Evolutionary conservation across 1,140 invertebrate genomes (phyloP).

Genomic region (Papilio polytes): DNA sequence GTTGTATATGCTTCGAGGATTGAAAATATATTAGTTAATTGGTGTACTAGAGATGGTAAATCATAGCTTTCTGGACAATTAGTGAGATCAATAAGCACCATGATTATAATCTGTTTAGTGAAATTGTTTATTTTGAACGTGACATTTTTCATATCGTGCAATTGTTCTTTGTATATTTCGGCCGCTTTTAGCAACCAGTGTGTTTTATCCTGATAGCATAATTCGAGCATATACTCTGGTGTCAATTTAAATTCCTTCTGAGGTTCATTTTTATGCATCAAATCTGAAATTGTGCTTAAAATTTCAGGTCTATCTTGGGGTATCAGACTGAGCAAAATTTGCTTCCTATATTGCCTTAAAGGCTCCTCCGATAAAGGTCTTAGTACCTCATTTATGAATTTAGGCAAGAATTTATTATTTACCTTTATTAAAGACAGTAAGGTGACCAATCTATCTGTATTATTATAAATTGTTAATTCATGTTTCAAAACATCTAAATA

Average conservation of each 20-base stretch:
- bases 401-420: conserved; percentile 59
- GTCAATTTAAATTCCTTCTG: conserved; percentile 74
- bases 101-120: conserved; percentile 79
- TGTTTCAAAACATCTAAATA: conserved; percentile 68
- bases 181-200: conserved; percentile 81
- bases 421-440: conserved; percentile 69
- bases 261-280: conserved; percentile 70
- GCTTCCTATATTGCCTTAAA: conserved; percentile 72
- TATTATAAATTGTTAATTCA: conserved; percentile 61
- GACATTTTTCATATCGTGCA: conserved; percentile 76
- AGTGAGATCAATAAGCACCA: conserved; percentile 79
- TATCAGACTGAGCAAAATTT: conserved; percentile 71
- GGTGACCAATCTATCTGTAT: conserved; percentile 66
- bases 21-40: conserved; percentile 77
- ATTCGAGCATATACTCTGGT: conserved; percentile 79
- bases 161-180: conserved; percentile 72
- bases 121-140: conserved; percentile 80
- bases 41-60: conserved; percentile 71
- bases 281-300: conserved; percentile 59
- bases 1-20: conserved; percentile 77
- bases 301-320: conserved; percentile 68
- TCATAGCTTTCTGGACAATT: conserved; percentile 78
- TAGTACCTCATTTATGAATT: conserved; percentile 64
- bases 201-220: conserved; percentile 77
- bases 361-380: conserved; percentile 63